phyloP scores from a whole-genome alignment of 2,888 invertebrate species.

The Myopa testacea region DNA sequence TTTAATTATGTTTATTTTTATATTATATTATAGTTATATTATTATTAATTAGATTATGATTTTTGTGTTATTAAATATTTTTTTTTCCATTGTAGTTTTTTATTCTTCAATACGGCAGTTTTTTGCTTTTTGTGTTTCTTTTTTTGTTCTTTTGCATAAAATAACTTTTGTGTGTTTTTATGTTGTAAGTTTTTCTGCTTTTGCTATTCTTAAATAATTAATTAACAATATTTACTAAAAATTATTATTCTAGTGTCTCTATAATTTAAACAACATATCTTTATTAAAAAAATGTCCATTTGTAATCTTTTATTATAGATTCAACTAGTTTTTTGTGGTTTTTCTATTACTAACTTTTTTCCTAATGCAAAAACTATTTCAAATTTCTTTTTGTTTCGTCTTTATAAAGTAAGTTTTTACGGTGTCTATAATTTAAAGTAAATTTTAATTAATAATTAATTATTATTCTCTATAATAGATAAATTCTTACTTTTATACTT shows the following conservation, averaged over 20 bases:
- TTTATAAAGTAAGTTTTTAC: constrained; percentile 21
- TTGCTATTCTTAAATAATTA: constrained; percentile 61
- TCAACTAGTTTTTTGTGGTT: constrained; percentile 18
- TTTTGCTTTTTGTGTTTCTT: constrained; percentile 36
- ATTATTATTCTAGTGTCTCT: background rate
- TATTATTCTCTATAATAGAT: background rate
- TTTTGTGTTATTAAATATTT: constrained; percentile 13
- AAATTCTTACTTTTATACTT: background rate
- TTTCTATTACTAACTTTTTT: constrained; percentile 14
- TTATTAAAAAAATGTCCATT: too few relatives aligned
- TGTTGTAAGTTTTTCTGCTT: constrained; percentile 37
- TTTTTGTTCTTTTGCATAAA: constrained; percentile 35
- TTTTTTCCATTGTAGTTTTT: constrained; percentile 43
- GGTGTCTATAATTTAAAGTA: constrained; percentile 9
- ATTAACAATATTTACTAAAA: constrained; percentile 59
- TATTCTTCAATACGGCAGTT: constrained; percentile 29
- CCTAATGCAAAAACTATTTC: background rate
- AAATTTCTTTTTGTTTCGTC: constrained; percentile 42
- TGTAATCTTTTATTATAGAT: too few relatives aligned
- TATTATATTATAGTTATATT: background rate
- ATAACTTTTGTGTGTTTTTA: constrained; percentile 42
- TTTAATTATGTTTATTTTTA: constrained; percentile 25
- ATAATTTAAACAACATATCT: background rate
- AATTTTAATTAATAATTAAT: background rate
- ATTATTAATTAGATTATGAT: constrained; percentile 20